Evolutionary conservation across 2,888 invertebrate species (phyloP).

Genomic region (Ganaspis brasiliensis): DNA sequence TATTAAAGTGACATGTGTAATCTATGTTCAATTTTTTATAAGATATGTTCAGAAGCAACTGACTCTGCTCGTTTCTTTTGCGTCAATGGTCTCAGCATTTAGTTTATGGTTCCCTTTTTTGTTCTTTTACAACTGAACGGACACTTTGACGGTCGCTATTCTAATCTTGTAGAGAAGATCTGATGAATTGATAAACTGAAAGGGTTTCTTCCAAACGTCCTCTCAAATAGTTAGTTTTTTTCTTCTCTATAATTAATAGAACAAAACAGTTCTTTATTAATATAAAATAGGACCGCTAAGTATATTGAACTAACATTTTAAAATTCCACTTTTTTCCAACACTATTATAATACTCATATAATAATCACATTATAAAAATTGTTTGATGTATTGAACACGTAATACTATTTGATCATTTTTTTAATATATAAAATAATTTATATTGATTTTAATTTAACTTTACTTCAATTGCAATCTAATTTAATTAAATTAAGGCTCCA

Average conservation of each 20-base stretch:
- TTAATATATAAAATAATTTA: too few relatives aligned
- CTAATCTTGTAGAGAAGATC: constrained; percentile 38
- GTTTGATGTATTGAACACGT: too few relatives aligned
- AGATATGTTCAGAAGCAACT: neutral
- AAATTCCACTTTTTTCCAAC: too few relatives aligned
- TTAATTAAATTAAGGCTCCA: too few relatives aligned
- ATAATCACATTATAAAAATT: too few relatives aligned
- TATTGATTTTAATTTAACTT: too few relatives aligned
- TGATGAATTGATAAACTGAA: constrained; percentile 39
- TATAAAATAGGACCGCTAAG: too few relatives aligned
- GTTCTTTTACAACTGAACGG: constrained; percentile 18
- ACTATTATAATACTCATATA: too few relatives aligned
- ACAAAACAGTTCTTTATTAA: too few relatives aligned
- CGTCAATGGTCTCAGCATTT: constrained; percentile 29
- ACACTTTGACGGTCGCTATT: constrained; percentile 27
- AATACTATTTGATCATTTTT: too few relatives aligned
- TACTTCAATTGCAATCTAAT: too few relatives aligned
- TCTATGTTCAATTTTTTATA: neutral
- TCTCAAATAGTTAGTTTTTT: constrained; percentile 1
- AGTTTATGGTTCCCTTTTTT: constrained; percentile 43
- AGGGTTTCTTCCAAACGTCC: constrained; percentile 3
- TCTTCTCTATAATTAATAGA: constrained; percentile 13
- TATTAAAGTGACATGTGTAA: constrained; percentile 2
- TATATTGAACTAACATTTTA: too few relatives aligned
- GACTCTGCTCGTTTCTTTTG: constrained; percentile 9